Percentiles rank a stretch among this genome's conserved stretches.
Conservation (phyloP, 2,888 invertebrate species). For the Mythimna pallens region DNA sequence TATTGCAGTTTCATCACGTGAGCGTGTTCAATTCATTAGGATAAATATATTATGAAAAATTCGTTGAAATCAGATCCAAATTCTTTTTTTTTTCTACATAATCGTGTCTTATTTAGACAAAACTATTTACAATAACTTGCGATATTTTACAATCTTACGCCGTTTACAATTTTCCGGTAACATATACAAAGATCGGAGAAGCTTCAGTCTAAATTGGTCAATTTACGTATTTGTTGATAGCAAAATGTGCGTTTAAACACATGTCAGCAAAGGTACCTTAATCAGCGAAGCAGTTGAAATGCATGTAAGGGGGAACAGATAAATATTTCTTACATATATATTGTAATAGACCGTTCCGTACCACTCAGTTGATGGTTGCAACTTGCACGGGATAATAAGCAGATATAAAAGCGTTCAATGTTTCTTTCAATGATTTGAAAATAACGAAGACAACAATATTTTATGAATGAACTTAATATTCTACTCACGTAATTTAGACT, state of each 20-base stretch:
- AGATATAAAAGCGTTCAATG: not conserved
- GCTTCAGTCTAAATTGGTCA: not conserved
- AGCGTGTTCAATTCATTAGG: no score
- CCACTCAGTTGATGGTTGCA: not conserved
- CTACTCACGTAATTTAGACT: not conserved
- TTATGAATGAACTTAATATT: not conserved
- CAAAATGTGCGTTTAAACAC: conserved; percentile 1
- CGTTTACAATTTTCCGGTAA: no score
- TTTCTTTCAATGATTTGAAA: conserved; percentile 7
- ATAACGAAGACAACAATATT: not conserved
- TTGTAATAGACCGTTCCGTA: conserved; percentile 3
- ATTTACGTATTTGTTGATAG: conserved; percentile 1
- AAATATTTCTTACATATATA: conserved; percentile 8
- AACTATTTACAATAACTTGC: no score
- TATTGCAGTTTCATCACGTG: no score
- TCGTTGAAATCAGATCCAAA: no score
- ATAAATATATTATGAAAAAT: no score
- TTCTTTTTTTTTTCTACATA: no score
- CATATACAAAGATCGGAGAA: not conserved
- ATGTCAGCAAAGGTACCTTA: not conserved
- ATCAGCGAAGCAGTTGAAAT: conserved; percentile 1
- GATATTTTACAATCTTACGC: no score
- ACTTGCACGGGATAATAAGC: conserved; percentile 3
- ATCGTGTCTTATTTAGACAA: no score
- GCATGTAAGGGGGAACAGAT: not conserved